Evolutionary conservation across 1,140 invertebrate species (phyloP), one percentile per base, ranked within the genome.

Genomic region (Drosophila dunni): DNA sequence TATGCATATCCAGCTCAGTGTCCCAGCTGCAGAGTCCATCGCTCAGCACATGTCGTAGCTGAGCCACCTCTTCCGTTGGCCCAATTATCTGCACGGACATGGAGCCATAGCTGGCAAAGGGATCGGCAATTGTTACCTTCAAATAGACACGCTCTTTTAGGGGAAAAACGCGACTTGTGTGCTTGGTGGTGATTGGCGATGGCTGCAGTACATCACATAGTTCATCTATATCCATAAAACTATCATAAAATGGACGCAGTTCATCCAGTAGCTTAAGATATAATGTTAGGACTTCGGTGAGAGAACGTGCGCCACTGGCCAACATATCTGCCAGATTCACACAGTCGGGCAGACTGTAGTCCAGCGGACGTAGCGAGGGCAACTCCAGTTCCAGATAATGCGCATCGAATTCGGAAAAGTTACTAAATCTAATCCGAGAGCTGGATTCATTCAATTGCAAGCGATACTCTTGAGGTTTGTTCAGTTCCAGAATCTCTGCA

Each of bases 191-290:
- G 13, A 80, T 73, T 5, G 76, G 71, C 5, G 24, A 64, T 4
- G 91, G 91, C 45, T 92, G 83, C 33, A 92, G 60, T 5, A 92
- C 82, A 66, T 90, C 76, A 15, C 91, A 92, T 8, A 92, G 42
- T 33, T 91, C 91, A 56, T 92, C 91, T 7, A 92, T 92, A 36
- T 82, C 78, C 33, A 68, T 33, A 13, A 92, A 91, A 58, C 80
- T 81, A 0, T 76, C 79, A 40, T 92, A 92, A 29, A 92, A 92
- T 0, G 79, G 75, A 9, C 71, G 72, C 34, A 92, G 62, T 6
- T 92, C 80, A 36, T 91, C 82, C n/a, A 92, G 24, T 24, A 85
- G 34, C 20, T 89, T 92, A 0, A 45, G 48, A 57, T 76, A 92
- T 6, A 92, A 73, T 45, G 64, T 33, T 1, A 92, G 13, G 0